These are phyloP conservation scores for Elachura formosa DNA, from an alignment of 2,113 vertebrate species.

Conservation along the genomic window DNA sequence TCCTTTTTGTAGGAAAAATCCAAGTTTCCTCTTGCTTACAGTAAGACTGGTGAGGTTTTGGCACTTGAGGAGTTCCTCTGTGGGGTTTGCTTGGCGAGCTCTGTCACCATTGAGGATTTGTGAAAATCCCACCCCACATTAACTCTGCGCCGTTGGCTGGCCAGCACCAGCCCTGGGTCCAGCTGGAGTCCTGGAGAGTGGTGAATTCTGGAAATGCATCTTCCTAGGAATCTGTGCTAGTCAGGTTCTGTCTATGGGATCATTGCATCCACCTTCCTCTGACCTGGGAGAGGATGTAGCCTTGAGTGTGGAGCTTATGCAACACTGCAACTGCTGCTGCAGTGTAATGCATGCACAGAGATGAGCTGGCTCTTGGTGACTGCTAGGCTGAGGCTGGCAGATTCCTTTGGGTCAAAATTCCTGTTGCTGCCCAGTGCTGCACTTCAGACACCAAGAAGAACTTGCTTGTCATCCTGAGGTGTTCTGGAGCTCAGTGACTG, in stretches of 20 bases:
- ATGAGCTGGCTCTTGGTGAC: not conserved
- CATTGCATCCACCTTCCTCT: not conserved
- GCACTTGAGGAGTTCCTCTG: not conserved
- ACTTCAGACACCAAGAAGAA: not conserved
- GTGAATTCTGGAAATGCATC: not conserved
- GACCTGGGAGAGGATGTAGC: not conserved
- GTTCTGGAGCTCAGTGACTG: not conserved
- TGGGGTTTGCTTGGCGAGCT: not conserved
- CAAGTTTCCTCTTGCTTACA: not conserved
- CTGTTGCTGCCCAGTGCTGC: not conserved
- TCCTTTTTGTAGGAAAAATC: not conserved
- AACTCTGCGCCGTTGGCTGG: not conserved
- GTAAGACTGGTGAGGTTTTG: not conserved
- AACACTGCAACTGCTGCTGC: not conserved
- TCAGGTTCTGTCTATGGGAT: not conserved
- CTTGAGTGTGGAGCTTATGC: not conserved
- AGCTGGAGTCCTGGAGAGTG: not conserved
- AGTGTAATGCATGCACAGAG: fast-evolving
- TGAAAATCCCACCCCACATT: not conserved
- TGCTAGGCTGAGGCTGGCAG: not conserved
- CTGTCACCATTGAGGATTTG: not conserved
- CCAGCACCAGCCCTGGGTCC: fast-evolving
- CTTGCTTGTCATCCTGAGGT: not conserved
- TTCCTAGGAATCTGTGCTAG: not conserved
- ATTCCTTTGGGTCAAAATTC: not conserved